Evolutionary conservation across 2,113 vertebrate genomes (phyloP), one percentile per base, ranked within the genome.

Genomic region (Psittacula cyanocephala): DNA sequence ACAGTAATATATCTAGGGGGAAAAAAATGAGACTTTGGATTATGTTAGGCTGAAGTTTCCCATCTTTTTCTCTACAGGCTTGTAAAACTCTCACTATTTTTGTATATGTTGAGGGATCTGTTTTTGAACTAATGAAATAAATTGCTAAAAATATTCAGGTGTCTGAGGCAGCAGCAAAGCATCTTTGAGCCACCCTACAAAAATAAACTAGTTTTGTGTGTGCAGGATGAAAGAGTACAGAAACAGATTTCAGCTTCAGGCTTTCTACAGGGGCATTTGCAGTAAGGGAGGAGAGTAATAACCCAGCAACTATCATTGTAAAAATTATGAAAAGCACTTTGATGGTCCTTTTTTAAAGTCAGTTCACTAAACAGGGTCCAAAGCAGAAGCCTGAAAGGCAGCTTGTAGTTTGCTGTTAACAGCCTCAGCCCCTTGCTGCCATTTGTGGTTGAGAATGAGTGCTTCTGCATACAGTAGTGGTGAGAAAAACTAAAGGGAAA

Each of bases 251-350:
- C 88, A 72, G 85, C 97, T 96, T 83, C 63, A 87, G 96, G 91
- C 88, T 91, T 94, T 79, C 65, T 80, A 29, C 6, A 43, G 72
- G 55, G 77, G 60, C 84, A 46, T 93, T 88, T 88, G 82, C 69
- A 72, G 10, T 50, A 52, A 43, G 77, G 76, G 71, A 83, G 64
- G 70, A 76, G 64, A 93, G 72, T 49, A 91, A 91, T 64, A 91
- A 81, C 25, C 39, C 70, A 88, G 85, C n/a, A 81, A 96, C 65
- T 93, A 93, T 95, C 90, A 92, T 95, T 96, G 92, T 89, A 96
- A 97, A 97, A 97, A 94, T 95, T 96, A 97, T 70, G 87, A 81
- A 86, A 90, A 96, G 41, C 68, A 20, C 57, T 97, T 95, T 93
- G 96, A 94, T 94, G 96, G 74, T 84, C 83, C 81, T 95, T 79